Percentiles rank a stretch among this genome's conserved stretches.
phyloP scores from a whole-genome alignment of 1,140 invertebrate genomes.

The Hylaeus volcanicus region DNA sequence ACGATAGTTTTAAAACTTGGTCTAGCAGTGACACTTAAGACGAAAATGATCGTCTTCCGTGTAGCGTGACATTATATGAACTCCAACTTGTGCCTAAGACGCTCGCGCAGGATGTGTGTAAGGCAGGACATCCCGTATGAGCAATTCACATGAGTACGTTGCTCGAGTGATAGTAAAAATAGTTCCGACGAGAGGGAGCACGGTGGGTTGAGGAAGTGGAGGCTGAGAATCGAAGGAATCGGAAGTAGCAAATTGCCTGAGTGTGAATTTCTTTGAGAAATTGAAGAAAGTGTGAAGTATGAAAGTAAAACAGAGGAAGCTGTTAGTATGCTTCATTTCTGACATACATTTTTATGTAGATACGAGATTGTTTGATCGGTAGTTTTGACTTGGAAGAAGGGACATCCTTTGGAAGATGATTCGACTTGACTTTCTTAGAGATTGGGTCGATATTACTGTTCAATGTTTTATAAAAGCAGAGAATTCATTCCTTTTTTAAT shows the following conservation, averaged over 20 bases:
- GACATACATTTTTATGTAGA: no score
- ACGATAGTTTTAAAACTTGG: conserved; percentile 13
- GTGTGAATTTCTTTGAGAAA: not conserved
- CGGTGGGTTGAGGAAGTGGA: not conserved
- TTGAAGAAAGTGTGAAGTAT: not conserved
- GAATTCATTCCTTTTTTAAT: no score
- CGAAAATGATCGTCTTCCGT: conserved; percentile 47
- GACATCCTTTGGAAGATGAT: no score
- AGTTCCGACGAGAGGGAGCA: not conserved
- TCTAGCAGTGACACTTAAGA: conserved; percentile 36
- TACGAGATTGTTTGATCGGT: no score
- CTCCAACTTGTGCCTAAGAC: conserved; percentile 1
- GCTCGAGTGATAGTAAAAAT: conserved; percentile 40
- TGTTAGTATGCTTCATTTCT: not conserved
- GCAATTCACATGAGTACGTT: conserved; percentile 49
- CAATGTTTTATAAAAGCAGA: no score
- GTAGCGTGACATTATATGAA: conserved; percentile 62
- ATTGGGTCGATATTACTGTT: no score
- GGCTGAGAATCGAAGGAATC: not conserved
- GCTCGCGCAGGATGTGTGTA: conserved; percentile 69
- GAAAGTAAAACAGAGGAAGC: not conserved
- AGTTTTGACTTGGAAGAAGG: no score
- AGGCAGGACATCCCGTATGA: conserved; percentile 72
- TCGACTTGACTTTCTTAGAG: no score
- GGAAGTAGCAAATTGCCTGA: not conserved